Conservation (phyloP, 2,888 invertebrate genomes). For the Sicus ferrugineus region DNA sequence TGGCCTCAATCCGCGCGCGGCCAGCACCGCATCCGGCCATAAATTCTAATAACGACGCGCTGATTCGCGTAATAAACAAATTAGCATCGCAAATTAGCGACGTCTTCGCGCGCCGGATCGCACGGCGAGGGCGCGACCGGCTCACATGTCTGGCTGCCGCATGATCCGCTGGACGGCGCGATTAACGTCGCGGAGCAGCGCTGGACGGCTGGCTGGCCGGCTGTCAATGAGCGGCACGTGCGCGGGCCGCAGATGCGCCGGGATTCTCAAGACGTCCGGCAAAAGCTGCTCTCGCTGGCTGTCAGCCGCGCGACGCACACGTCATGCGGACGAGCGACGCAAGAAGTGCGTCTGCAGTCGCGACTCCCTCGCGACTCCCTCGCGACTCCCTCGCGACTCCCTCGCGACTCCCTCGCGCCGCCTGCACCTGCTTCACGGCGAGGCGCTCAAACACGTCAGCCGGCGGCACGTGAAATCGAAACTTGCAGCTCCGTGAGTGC, state of each 20-base stretch:
- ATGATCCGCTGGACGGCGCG: conserved; percentile 8
- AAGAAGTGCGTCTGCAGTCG: background rate
- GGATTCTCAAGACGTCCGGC: conserved; percentile 1
- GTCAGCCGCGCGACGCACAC: too few species aligned
- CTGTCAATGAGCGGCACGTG: background rate
- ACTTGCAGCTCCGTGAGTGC: background rate
- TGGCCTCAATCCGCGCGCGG: conserved; percentile 24
- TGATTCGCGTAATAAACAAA: conserved; percentile 34
- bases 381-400: background rate
- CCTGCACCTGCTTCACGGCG: background rate
- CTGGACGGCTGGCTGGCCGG: background rate
- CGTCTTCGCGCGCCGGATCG: too few species aligned
- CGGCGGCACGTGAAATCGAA: conserved; percentile 21
- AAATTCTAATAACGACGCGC: conserved; percentile 34
- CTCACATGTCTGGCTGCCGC: background rate
- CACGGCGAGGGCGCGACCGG: background rate
- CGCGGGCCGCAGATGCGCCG: background rate
- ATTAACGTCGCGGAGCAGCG: background rate
- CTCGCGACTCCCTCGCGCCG: background rate
- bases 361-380: background rate
- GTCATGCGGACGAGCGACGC: too few species aligned
- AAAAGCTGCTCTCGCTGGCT: background rate
- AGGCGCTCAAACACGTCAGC: conserved; percentile 13
- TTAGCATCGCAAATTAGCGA: conserved; percentile 35
- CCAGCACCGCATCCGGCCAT: conserved; percentile 22